These are phyloP conservation scores for Enteromius argenteus DNA, from an alignment of 2,797 vertebrate species.

Conservation along the genomic window DNA sequence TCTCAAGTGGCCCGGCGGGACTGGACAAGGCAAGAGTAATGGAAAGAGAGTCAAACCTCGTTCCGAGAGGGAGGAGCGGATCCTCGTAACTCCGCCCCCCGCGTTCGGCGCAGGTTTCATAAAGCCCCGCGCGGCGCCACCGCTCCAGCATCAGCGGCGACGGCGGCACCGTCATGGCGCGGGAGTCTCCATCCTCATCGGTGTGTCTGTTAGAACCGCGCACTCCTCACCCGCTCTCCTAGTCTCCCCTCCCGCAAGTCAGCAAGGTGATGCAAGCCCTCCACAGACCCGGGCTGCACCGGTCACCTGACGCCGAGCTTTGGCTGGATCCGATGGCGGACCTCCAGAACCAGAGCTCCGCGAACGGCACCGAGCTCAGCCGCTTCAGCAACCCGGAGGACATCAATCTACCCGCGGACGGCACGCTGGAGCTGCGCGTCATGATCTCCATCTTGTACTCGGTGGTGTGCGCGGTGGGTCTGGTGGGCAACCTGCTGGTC, in stretches of 20 bases:
- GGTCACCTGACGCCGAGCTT: conserved; percentile 11
- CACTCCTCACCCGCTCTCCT: neutral
- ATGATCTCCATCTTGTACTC: conserved; percentile 74
- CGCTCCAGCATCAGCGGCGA: neutral
- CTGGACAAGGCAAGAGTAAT: neutral
- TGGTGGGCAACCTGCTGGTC: conserved; percentile 78
- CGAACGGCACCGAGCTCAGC: conserved; percentile 58
- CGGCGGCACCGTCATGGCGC: neutral
- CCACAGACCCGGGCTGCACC: conserved; percentile 43
- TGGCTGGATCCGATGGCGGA: conserved; percentile 67
- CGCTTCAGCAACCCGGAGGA: conserved; percentile 64
- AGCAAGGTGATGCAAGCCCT: conserved; percentile 61
- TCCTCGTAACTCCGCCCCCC: neutral
- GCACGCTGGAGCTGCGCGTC: conserved; percentile 65
- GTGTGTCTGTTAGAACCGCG: neutral
- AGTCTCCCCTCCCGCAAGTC: neutral
- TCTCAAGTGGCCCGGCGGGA: neutral
- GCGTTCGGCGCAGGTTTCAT: conserved; percentile 7
- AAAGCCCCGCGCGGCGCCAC: neutral
- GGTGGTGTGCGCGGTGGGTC: conserved; percentile 71
- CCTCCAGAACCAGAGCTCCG: conserved; percentile 57
- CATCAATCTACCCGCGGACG: conserved; percentile 68
- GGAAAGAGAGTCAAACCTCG: neutral
- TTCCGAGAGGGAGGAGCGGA: neutral
- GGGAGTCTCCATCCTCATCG: neutral